Evolutionary conservation across 2,113 vertebrate genomes (phyloP), one percentile per base, ranked within the genome.

Genomic region (Turdus rufiventris): DNA sequence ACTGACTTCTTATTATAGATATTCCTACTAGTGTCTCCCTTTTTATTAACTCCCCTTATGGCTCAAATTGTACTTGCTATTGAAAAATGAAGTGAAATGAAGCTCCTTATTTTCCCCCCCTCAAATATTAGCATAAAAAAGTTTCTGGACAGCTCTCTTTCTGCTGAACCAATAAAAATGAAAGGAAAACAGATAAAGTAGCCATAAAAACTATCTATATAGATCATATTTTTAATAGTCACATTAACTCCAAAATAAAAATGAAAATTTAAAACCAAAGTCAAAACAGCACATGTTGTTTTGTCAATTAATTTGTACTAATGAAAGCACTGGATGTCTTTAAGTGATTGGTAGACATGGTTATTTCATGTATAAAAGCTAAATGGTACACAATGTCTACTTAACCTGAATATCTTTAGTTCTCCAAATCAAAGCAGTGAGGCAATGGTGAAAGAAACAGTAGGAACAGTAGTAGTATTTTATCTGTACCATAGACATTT

Each of bases 401-500:
- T 89, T 92, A 92, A 93, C 82, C 83, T 86, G 86, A 85, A 38
- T 91, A 93, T 94, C 75, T 85, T 92, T 90, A 89, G 81, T 83
- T 95, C 91, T 96, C 61, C 92, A 74, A 95, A 94, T 85, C 84
- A 96, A 77, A 89, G 51, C 65, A 93, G 93, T 78, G 92, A 94
- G 89, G 47, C 50, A 87, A 71, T 80, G 47, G 45, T 88, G 85
- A 94, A 94, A 79, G 78, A 74, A 80, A 95, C 50, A 88, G 40
- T 25, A 90, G 91, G 76, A 48, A 48, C 47, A 50, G 24, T 14
- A 50, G 48, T 50, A 50, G 48, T 66, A 87, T 67, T 89, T 95
- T 90, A 72, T 89, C 87, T 77, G 61, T 88, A 50, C 71, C 94
- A 77, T 9, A 65, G 77, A 54, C 71, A 77, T 90, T 95, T 88